A percentile compares a stretch with the other conserved stretches of the same genome.
These are phyloP conservation scores for Hippopotamyrus pictus DNA, from an alignment of 2,797 vertebrate genomes.

Conservation along the genomic window DNA sequence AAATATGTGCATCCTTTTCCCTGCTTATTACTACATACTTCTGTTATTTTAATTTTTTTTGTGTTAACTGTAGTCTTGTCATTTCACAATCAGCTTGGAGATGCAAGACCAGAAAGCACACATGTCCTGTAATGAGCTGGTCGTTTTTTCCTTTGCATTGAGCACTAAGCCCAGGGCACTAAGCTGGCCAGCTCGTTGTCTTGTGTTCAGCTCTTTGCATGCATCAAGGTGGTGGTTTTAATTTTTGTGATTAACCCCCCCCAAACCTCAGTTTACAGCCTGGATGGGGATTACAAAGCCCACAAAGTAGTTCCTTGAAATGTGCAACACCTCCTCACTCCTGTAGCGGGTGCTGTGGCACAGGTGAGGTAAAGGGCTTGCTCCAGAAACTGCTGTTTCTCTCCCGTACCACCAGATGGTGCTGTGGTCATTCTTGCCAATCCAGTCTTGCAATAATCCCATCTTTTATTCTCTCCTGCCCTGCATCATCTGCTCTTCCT, in stretches of 20 bases:
- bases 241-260: not conserved
- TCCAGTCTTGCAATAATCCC: conserved; percentile 13
- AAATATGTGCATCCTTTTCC: not conserved
- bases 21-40: not conserved
- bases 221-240: not conserved
- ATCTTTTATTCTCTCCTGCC: not conserved
- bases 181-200: not conserved
- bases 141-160: not conserved
- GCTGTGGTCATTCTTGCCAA: not conserved
- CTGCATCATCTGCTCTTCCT: not conserved
- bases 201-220: not conserved
- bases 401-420: not conserved
- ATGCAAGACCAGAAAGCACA: conserved; percentile 3
- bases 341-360: not conserved
- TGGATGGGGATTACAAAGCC: not conserved
- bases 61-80: conserved; percentile 7
- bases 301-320: not conserved
- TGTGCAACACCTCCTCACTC: not conserved
- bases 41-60: conserved; percentile 9
- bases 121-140: not conserved
- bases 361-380: not conserved
- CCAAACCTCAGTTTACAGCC: not conserved
- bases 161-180: not conserved
- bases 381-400: not conserved
- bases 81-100: not conserved